These are phyloP conservation scores for Rugalucina vietnamica DNA, from an alignment of 2,888 invertebrate genomes.

Conservation along the genomic window DNA sequence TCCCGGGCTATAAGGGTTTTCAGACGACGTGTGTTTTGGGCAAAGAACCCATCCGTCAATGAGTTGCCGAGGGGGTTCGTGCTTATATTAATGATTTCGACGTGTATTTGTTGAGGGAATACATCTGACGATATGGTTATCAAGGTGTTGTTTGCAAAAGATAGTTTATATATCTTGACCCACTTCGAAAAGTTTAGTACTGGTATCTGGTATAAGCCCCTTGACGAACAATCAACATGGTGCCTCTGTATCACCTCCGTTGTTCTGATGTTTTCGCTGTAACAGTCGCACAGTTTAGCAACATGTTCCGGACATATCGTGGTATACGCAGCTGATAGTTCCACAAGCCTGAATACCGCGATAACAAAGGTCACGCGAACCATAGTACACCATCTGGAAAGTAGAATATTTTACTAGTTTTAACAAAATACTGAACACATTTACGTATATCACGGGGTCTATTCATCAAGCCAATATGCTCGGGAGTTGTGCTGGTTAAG, in stretches of 20 bases:
- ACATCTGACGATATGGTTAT: slow-evolving; percentile 22
- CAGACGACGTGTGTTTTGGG: slow-evolving; percentile 22
- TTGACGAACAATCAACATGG: slow-evolving; percentile 57
- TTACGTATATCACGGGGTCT: not conserved
- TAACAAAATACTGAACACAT: not conserved
- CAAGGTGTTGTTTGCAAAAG: slow-evolving; percentile 53
- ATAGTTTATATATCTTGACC: slow-evolving; percentile 38
- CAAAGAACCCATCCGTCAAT: slow-evolving; percentile 36
- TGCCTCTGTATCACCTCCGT: slow-evolving; percentile 17
- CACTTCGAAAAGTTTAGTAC: slow-evolving; percentile 46
- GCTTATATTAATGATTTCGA: slow-evolving; percentile 48
- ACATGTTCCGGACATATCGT: slow-evolving; percentile 32
- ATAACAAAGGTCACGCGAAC: not conserved
- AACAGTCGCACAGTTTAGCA: slow-evolving; percentile 38
- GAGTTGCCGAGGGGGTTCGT: slow-evolving; percentile 51
- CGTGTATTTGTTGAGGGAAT: slow-evolving; percentile 30
- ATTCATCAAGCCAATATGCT: not conserved
- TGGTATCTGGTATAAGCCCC: slow-evolving; percentile 45
- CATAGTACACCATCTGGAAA: slow-evolving; percentile 3
- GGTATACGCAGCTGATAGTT: not conserved
- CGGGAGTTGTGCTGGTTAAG: not conserved
- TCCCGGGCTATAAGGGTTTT: slow-evolving; percentile 35
- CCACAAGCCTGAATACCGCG: not conserved
- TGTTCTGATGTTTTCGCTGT: slow-evolving; percentile 9
- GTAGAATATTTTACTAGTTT: not conserved